Conservation (phyloP, 2,888 invertebrate genomes). For the Lepidochrysops patricia region DNA sequence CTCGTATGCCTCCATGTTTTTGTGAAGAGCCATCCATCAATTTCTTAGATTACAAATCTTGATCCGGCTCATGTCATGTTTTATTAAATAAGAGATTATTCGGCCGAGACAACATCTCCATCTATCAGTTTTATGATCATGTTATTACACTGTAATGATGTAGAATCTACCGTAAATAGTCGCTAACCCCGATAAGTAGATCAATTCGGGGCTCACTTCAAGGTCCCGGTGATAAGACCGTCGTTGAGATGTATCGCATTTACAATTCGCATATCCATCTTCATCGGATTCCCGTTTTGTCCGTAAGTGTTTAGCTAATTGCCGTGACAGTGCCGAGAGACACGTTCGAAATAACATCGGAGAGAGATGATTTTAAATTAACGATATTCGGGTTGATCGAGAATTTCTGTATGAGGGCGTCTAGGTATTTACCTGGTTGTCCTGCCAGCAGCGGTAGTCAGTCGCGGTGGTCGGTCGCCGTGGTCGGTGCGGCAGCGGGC, state of each 20-base stretch:
- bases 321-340: slow-evolving; percentile 21
- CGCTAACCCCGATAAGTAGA: slow-evolving; percentile 61
- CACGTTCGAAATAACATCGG: slow-evolving; percentile 27
- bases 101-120: background rate
- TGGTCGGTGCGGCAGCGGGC: slow-evolving; percentile 37
- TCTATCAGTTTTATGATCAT: slow-evolving; percentile 8
- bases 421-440: slow-evolving; percentile 61
- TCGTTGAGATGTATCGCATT: background rate
- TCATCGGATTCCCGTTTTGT: background rate
- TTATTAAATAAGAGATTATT: background rate
- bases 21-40: background rate
- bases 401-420: slow-evolving; percentile 19
- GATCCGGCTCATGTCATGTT: background rate
- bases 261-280: slow-evolving; percentile 3
- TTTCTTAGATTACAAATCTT: background rate
- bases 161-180: slow-evolving; percentile 33
- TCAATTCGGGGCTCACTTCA: slow-evolving; percentile 48
- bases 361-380: slow-evolving; percentile 25
- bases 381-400: slow-evolving; percentile 24
- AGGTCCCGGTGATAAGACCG: slow-evolving; percentile 51
- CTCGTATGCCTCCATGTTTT: background rate
- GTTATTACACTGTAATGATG: slow-evolving; percentile 28
- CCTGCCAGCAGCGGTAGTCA: slow-evolving; percentile 41
- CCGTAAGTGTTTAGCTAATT: slow-evolving; percentile 2
- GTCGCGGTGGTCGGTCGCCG: slow-evolving; percentile 30